Base-by-base conservation (phyloP, 2,797 vertebrate species). In the Nannoperca obscura region DNA sequence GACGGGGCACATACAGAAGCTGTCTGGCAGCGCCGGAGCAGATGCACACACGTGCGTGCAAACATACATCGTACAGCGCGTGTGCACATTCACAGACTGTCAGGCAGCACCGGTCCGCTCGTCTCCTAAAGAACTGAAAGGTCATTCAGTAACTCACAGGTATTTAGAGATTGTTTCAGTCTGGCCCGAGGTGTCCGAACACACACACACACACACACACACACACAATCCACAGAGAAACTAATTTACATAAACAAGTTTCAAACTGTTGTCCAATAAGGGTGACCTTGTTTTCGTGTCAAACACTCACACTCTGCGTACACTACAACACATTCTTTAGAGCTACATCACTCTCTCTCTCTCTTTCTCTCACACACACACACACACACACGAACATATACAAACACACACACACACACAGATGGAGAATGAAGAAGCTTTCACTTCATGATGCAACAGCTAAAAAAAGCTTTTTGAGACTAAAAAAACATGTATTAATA, bases 11-110 rank as follows among this genome's bases (percentile, higher is more conserved):
- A 88, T 52, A 82, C 82, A 85, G 76, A 83, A 81, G 87, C 80
- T 20, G 78, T 84, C 77, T 84, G 58, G 78, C 76, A 71, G 74
- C 63, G 65, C 60, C 5, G 54, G 76, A 73, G 79, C 81, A 86
- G 84, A 84, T 72, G 86, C 84, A 81, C 86, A 86, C 79, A 42
- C 38, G 79, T 82, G 82, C 84, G 71, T 85, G 78, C 89, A 91
- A 87, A 83, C 84, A 86, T 69, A 89, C 87, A 87, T 82, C 81
- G 81, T 79, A 53, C 58, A 73, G 80, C 49, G 68, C 66, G 75
- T 71, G 83, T 70, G 40, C 81, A 86, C 86, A 90, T 86, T 82
- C 74, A 80, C 69, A 81, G 82, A 78, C 62, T 74, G 83, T 80
- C 80, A 88, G 83, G 80, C 76, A 84, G 77, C 86, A 82, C 67